Evolutionary conservation across 2,888 invertebrate species (phyloP).

Genomic region (Andrena flavipes): DNA sequence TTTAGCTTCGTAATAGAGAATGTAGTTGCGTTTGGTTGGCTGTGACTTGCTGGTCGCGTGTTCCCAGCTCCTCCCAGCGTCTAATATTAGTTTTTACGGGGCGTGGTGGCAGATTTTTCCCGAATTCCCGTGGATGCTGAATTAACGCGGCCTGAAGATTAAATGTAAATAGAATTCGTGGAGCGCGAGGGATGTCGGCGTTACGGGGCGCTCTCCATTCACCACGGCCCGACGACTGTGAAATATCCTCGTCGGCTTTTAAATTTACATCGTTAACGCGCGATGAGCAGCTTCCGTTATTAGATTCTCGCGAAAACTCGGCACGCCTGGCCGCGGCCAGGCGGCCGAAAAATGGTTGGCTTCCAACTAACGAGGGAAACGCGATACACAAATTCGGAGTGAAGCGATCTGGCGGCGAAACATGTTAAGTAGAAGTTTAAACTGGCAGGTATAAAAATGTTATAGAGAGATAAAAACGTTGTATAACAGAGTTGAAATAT

Average conservation of each 20-base stretch:
- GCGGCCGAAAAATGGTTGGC: slow-evolving; percentile 32
- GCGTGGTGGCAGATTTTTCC: slow-evolving; percentile 55
- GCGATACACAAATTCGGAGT: slow-evolving; percentile 17
- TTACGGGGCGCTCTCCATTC: slow-evolving; percentile 19
- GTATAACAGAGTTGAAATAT: no score
- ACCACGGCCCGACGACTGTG: slow-evolving; percentile 16
- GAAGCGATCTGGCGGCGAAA: background rate
- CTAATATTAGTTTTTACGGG: slow-evolving; percentile 66
- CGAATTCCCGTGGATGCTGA: slow-evolving; percentile 64
- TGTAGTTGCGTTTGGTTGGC: slow-evolving; percentile 3
- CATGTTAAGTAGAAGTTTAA: background rate
- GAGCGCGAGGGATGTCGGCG: slow-evolving; percentile 10
- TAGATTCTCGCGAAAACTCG: slow-evolving; percentile 33
- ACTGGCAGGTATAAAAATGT: no score
- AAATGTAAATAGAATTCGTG: slow-evolving; percentile 71
- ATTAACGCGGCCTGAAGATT: slow-evolving; percentile 67
- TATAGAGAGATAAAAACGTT: no score
- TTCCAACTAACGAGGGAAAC: slow-evolving; percentile 31
- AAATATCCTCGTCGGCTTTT: slow-evolving; percentile 53
- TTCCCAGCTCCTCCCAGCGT: slow-evolving; percentile 37
- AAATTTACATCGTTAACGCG: slow-evolving; percentile 57
- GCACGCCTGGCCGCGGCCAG: slow-evolving; percentile 8
- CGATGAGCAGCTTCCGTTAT: slow-evolving; percentile 45
- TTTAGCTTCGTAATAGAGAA: background rate
- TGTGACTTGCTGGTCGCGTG: slow-evolving; percentile 24